Conservation (phyloP, 2,113 vertebrate species). For the Pomatorhinus ruficollis region DNA sequence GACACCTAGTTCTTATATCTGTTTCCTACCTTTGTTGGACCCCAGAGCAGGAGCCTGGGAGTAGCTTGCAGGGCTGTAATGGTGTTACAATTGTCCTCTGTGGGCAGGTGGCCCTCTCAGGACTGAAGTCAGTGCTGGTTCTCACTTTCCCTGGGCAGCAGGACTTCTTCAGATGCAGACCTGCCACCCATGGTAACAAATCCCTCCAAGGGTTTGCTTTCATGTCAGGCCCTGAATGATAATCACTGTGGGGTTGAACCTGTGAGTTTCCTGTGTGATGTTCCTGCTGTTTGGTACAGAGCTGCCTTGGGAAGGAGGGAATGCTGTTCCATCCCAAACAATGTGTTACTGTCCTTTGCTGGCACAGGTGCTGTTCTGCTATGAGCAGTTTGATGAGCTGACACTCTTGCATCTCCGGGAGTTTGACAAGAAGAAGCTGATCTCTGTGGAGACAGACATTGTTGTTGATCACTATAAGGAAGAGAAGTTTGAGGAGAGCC, state of each 20-base stretch:
- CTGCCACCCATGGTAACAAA: background rate
- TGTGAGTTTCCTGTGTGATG: background rate
- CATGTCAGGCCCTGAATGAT: background rate
- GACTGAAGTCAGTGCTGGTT: background rate
- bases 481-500: slow-evolving; percentile 87
- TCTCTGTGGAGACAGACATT: slow-evolving; percentile 96
- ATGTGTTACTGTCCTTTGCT: background rate
- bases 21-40: background rate
- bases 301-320: background rate
- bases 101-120: background rate
- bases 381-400: slow-evolving; percentile 96
- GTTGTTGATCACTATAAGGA: slow-evolving; percentile 98
- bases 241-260: background rate
- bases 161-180: background rate
- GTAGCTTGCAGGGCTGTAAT: background rate
- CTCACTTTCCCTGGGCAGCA: background rate
- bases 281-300: background rate
- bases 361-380: slow-evolving; percentile 94
- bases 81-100: background rate
- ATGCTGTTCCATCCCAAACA: background rate
- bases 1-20: background rate
- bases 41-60: background rate
- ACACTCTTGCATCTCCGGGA: slow-evolving; percentile 92
- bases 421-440: slow-evolving; percentile 95
- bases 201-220: background rate